Evolutionary conservation across 2,888 invertebrate species (phyloP), one percentile per base, ranked within the genome.

Genomic region (Volucella zonaria): DNA sequence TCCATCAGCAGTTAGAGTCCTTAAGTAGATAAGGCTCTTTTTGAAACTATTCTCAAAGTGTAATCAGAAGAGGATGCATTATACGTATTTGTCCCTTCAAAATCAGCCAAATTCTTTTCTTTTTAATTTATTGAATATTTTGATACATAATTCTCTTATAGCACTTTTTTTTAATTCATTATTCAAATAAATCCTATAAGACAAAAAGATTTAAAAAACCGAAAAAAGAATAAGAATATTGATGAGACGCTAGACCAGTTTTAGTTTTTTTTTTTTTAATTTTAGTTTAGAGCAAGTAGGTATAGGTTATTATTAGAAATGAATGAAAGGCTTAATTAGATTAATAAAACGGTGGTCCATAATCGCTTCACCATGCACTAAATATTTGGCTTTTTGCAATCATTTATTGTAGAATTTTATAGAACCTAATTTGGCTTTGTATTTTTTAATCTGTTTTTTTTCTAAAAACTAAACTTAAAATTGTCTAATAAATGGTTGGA

Each of bases 301-400:
- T 38, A 59, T 68, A 76, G 59, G 47, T 8, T 75, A 45, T 49
- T 76, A 68, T 68, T 67, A 61, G 15, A 47, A 74, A 75, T 75
- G 67, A 59, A 68, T 52, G 40, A 61, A 43, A 67, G 31, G 67
- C 67, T 76, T 76, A 59, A 52, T 42, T 67, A 59, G 18, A 49
- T 9, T n/a, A 18, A 56, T 38, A 15, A 66, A 42, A 51, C 23
- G 43, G 51, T 74, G 75, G 51, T 66, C n/a, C 15, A 43, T 31
- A 58, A 51, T 15, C 51, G 51, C 11, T 51, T 23, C 47, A 70
- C 62, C n/a, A 38, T 49, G 61, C 68, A 76, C 76, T 6, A 76
- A 68, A 23, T 62, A 54, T 62, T 68, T 62, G 23, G 68, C 68
- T 77, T 70, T 68, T 68, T 61, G 59, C 67, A 76, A 68, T 61